Evolutionary conservation across 2,797 vertebrate genomes (phyloP).

Genomic region (Sebastes minor): DNA sequence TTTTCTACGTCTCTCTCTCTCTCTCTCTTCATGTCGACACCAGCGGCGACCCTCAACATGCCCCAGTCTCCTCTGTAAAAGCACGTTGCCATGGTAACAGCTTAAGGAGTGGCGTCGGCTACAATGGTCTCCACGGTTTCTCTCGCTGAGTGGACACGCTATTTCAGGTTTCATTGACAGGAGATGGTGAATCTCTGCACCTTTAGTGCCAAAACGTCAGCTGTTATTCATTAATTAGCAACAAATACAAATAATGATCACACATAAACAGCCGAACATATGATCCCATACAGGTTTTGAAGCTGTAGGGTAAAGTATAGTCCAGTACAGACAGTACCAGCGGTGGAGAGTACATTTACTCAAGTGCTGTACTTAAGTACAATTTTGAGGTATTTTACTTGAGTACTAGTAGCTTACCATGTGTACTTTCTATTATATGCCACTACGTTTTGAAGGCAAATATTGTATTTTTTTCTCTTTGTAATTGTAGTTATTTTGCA

Average conservation of each 20-base stretch:
- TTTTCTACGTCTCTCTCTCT: background rate
- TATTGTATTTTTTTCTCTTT: no score
- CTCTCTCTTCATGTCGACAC: slow-evolving; percentile 33
- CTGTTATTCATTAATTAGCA: slow-evolving; percentile 32
- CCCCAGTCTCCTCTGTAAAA: slow-evolving; percentile 30
- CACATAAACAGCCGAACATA: slow-evolving; percentile 19
- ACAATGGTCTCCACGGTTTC: slow-evolving; percentile 40
- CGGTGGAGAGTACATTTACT: background rate
- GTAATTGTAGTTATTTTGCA: no score
- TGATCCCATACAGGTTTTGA: background rate
- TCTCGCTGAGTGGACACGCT: background rate
- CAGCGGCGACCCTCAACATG: slow-evolving; percentile 32
- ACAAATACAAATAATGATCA: background rate
- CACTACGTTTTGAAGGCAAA: background rate
- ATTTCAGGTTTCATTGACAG: slow-evolving; percentile 4
- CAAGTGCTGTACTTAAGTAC: no score
- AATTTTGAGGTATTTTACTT: background rate
- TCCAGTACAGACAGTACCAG: background rate
- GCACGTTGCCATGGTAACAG: slow-evolving; percentile 61
- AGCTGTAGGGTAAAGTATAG: background rate
- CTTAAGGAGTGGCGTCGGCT: slow-evolving; percentile 54
- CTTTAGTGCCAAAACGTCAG: slow-evolving; percentile 1
- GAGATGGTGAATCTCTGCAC: slow-evolving; percentile 11
- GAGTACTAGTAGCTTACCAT: no score
- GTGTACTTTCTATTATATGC: no score